These are phyloP conservation scores for Aplodontia rufa DNA, from an alignment of 2,113 vertebrate species.

Conservation along the genomic window DNA sequence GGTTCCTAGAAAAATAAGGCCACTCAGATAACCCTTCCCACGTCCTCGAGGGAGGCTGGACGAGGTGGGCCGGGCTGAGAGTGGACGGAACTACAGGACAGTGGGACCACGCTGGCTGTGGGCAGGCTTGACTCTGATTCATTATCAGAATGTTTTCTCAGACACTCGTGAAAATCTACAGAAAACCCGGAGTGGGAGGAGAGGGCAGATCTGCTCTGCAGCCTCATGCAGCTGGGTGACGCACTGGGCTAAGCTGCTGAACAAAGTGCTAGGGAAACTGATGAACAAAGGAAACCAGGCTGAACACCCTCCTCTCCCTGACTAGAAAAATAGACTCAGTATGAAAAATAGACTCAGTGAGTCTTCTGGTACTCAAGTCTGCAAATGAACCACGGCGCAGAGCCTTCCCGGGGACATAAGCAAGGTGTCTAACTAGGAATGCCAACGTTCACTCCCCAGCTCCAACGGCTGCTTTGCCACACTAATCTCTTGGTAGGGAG, in stretches of 20 bases:
- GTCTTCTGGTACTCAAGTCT: not conserved
- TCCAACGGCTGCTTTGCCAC: not conserved
- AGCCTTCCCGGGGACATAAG: not conserved
- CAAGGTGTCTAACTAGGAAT: not conserved
- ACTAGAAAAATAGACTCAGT: not conserved
- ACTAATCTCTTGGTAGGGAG: not conserved
- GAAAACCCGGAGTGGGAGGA: not conserved
- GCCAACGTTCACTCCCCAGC: not conserved
- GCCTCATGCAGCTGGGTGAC: not conserved
- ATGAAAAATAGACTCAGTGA: not conserved
- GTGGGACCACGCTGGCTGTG: not conserved
- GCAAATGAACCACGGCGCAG: not conserved
- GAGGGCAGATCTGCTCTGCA: not conserved
- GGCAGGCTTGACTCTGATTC: not conserved
- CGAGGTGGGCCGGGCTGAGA: not conserved
- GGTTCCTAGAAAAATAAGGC: slow-evolving; percentile 39
- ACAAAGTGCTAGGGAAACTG: not conserved
- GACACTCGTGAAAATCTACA: not conserved
- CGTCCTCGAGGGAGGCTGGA: accelerated
- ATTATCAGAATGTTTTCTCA: not conserved
- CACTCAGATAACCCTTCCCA: not conserved
- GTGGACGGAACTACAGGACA: not conserved
- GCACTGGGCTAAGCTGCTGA: not conserved
- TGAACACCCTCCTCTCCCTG: not conserved
- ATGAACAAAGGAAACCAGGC: not conserved